phyloP scores from a whole-genome alignment of 2,113 vertebrate species.

The Holacanthus passer region DNA sequence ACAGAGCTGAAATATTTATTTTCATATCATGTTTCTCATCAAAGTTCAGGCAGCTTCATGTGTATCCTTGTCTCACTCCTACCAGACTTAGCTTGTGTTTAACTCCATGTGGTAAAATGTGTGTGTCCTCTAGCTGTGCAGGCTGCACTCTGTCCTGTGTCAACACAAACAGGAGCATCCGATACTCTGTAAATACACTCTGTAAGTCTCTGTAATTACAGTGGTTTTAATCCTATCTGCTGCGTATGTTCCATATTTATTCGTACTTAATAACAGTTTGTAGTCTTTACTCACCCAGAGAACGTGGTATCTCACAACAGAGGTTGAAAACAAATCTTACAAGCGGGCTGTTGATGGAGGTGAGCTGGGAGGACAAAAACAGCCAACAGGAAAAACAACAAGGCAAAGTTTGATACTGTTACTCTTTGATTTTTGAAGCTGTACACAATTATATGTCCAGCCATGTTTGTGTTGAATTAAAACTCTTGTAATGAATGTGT shows the following conservation, averaged over 20 bases:
- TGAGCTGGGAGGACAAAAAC: background rate
- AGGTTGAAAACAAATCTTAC: constrained; percentile 13
- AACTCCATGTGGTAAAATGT: constrained; percentile 32
- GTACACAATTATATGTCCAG: background rate
- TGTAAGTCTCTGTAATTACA: constrained; percentile 28
- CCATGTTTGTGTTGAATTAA: background rate
- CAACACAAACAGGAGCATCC: constrained; percentile 37
- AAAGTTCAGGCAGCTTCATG: constrained; percentile 21
- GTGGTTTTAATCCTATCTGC: constrained; percentile 26
- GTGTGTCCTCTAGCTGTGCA: constrained; percentile 20
- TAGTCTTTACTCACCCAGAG: background rate
- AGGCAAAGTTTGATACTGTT: background rate
- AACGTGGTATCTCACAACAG: constrained; percentile 1
- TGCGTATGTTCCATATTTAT: constrained; percentile 31
- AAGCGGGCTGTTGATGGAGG: constrained; percentile 1
- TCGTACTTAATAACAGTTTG: constrained; percentile 37
- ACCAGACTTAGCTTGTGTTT: constrained; percentile 22
- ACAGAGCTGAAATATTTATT: constrained; percentile 33
- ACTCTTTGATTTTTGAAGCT: background rate
- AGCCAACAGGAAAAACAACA: background rate
- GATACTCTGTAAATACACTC: constrained; percentile 13
- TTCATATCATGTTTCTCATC: constrained; percentile 17
- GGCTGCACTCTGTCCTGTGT: constrained; percentile 20
- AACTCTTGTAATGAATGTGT: background rate
- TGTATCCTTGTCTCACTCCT: background rate